Base-by-base conservation (phyloP, 2,113 vertebrate genomes). In the Anguilla rostrata region DNA sequence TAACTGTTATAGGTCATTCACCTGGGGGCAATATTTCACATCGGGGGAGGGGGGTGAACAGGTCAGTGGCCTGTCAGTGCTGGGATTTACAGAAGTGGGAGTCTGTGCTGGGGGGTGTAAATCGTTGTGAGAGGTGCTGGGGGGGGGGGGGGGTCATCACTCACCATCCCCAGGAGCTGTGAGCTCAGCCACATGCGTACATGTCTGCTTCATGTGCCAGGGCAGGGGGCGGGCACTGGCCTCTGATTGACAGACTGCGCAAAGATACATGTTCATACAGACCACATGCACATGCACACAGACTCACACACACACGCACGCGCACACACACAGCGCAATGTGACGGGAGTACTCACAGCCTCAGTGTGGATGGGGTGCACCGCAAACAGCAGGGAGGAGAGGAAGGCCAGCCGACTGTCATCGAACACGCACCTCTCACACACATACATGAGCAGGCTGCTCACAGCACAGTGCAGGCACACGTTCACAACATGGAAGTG, bases 401-500 rank as follows among this genome's bases (percentile, higher is more conserved):
- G 91, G 88, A 98, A 96, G 88, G 97, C 97, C 41, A 95, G 95
- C 0, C 92, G 92, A 0, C 93, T 87, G 85, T 97, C 95, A 87
- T 94, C 91, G 86, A 99, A 99, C 87, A 98, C 97, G 0, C 95
- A 94, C 83, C 90, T 95, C 78, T 97, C 94, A 86, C 98, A 98
- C 16, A 96, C 97, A 87, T 96, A 94, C 96, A 98, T 96, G 88
- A 99, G 95, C 92, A 99, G 93, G 4, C 96, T 94, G 2, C 97
- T 98, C 86, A 97, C 98, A 0, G 96, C 88, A 71, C 95, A 97
- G 94, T 99, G 98, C 81, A 99, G 92, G 88, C 95, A 92, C 63
- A 99, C 93, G 86, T 99, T 99, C 88, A 97, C 95, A 0, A 95
- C 87, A 0, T 99, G 98, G 92, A 99, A 99, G 86, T 97, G 97